Percentiles rank a stretch among this genome's conserved stretches.
Evolutionary conservation across 2,888 invertebrate genomes (phyloP).

Genomic region (Calliopum simillimum): DNA sequence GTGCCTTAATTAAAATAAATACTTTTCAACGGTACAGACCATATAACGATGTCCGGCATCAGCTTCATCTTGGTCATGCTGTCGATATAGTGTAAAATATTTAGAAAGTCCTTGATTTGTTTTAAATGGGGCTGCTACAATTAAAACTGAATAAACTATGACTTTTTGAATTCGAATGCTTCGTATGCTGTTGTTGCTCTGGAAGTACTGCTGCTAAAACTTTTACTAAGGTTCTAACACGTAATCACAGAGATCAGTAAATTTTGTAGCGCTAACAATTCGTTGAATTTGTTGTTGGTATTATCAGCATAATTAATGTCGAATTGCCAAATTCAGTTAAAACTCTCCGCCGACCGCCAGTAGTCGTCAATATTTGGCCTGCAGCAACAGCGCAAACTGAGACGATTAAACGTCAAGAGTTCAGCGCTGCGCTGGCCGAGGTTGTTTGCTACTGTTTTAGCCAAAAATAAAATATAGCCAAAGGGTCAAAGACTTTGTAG

Average conservation of each 20-base stretch:
- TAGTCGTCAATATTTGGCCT: slow-evolving; percentile 8
- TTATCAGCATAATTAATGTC: not conserved
- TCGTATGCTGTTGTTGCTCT: not conserved
- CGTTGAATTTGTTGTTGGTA: too few species aligned
- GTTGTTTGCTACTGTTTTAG: too few species aligned
- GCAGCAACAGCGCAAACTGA: not conserved
- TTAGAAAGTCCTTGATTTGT: too few species aligned
- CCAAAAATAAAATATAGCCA: too few species aligned
- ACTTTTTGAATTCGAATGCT: too few species aligned
- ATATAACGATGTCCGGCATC: slow-evolving; percentile 29
- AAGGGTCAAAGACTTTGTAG: too few species aligned
- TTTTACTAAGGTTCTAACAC: slow-evolving; percentile 14
- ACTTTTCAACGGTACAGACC: not conserved
- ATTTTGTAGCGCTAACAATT: too few species aligned
- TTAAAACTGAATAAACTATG: too few species aligned
- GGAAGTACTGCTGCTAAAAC: not conserved
- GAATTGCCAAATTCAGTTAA: not conserved
- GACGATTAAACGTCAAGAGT: not conserved
- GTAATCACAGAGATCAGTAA: slow-evolving; percentile 16
- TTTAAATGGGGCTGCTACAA: too few species aligned
- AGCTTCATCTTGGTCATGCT: slow-evolving; percentile 22
- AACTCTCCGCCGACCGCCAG: not conserved
- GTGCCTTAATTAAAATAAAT: not conserved
- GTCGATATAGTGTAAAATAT: not conserved
- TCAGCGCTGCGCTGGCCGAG: not conserved